A percentile compares a stretch with the other conserved stretches of the same genome.
phyloP scores from a whole-genome alignment of 2,888 invertebrate species.

The Scaeva pyrastri region DNA sequence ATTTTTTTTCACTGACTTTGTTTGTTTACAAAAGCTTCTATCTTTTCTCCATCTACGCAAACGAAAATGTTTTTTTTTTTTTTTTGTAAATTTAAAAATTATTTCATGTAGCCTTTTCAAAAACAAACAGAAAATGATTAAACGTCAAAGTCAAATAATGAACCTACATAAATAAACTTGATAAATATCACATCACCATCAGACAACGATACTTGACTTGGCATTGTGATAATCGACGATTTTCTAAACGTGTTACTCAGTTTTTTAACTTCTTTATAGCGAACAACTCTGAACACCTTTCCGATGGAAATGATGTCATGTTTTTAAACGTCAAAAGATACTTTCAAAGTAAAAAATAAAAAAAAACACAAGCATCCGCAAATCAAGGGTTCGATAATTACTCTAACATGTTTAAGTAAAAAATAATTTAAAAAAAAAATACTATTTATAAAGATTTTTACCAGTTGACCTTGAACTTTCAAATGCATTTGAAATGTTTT shows the following conservation, averaged over 20 bases:
- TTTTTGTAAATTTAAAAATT: background rate
- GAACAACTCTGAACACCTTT: background rate
- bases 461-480: constrained; percentile 61
- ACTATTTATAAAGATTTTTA: constrained; percentile 13
- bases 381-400: constrained; percentile 60
- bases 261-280: constrained; percentile 14
- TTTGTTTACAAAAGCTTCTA: background rate
- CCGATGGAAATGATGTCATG: constrained; percentile 58
- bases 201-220: constrained; percentile 13
- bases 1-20: too few relatives aligned
- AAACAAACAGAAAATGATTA: constrained; percentile 23
- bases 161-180: background rate
- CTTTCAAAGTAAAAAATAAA: constrained; percentile 20
- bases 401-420: constrained; percentile 29
- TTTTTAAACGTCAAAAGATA: constrained; percentile 22
- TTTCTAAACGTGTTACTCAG: constrained; percentile 52
- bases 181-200: too few relatives aligned
- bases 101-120: background rate
- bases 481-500: constrained; percentile 31
- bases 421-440: constrained; percentile 12
- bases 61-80: too few relatives aligned
- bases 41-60: background rate
- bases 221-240: constrained; percentile 32
- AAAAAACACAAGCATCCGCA: constrained; percentile 48
- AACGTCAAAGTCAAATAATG: background rate